Evolutionary conservation across 2,113 vertebrate genomes (phyloP).

Genomic region (Vidua chalybeata): DNA sequence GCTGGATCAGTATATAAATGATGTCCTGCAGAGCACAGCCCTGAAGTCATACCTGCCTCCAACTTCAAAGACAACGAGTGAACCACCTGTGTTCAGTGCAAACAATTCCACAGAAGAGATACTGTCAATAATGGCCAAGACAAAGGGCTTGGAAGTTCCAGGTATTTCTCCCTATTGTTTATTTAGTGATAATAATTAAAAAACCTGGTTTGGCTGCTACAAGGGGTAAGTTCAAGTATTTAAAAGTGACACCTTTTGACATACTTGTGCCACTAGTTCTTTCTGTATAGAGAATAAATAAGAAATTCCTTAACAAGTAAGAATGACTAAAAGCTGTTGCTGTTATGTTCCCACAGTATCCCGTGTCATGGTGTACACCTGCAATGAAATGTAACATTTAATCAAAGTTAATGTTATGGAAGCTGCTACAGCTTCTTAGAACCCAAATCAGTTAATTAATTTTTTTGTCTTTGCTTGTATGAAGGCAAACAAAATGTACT

Average conservation of each 20-base stretch:
- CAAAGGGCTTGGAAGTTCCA: conserved; percentile 88
- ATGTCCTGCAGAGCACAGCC: conserved; percentile 86
- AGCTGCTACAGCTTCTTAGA: not conserved
- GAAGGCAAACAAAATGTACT: not conserved
- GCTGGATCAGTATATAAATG: conserved; percentile 91
- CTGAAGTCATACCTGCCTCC: conserved; percentile 86
- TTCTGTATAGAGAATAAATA: not conserved
- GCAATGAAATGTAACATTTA: not conserved
- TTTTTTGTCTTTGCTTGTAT: not conserved
- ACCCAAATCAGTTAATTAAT: not conserved
- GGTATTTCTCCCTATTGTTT: conserved; percentile 76
- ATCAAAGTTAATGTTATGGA: not conserved
- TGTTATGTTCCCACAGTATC: not conserved
- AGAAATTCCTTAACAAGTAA: not conserved
- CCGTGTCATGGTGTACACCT: not conserved
- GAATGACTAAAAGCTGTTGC: not conserved
- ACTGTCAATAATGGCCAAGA: conserved; percentile 91
- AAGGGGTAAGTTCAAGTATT: not conserved
- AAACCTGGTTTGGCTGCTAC: not conserved
- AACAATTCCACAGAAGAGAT: conserved; percentile 93
- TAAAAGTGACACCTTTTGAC: not conserved
- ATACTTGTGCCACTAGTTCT: not conserved
- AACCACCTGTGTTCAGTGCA: conserved; percentile 87
- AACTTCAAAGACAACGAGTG: conserved; percentile 76
- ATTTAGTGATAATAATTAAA: not conserved